phyloP scores from a whole-genome alignment of 2,113 vertebrate genomes.

The Cheilinus undulatus region DNA sequence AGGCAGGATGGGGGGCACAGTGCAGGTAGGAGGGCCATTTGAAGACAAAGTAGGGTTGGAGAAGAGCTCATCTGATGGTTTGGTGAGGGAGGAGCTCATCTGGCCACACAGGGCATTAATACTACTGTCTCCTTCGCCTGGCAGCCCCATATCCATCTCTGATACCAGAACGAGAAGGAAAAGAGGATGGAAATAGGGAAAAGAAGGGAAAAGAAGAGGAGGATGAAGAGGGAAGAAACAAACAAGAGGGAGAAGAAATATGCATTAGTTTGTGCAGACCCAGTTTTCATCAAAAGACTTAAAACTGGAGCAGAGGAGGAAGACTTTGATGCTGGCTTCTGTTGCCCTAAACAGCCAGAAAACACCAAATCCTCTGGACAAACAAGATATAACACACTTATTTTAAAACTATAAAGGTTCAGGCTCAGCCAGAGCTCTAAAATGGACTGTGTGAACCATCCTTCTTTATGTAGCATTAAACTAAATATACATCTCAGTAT shows the following conservation, averaged over 20 bases:
- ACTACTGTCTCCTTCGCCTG: constrained; percentile 82
- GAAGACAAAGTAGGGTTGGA: constrained; percentile 67
- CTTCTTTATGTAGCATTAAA: neutral
- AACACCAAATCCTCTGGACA: constrained; percentile 23
- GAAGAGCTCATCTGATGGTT: constrained; percentile 83
- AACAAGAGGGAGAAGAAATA: neutral
- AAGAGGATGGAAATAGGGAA: neutral
- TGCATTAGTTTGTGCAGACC: constrained; percentile 31
- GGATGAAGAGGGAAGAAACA: neutral
- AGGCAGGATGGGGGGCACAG: constrained; percentile 67
- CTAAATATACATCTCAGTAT: neutral
- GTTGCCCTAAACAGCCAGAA: constrained; percentile 32
- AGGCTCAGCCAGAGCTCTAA: neutral
- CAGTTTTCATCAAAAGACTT: constrained; percentile 17
- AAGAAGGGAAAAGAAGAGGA: neutral
- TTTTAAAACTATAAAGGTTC: neutral
- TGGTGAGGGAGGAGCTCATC: constrained; percentile 88
- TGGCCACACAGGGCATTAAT: constrained; percentile 90
- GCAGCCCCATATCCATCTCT: constrained; percentile 85
- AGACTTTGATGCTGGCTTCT: constrained; percentile 3
- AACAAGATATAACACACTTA: neutral
- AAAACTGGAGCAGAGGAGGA: constrained; percentile 31
- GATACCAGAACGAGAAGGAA: constrained; percentile 70
- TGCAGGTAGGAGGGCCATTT: constrained; percentile 69
- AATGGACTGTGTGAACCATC: neutral